These are phyloP conservation scores for Herpetotheres cachinnans DNA, from an alignment of 2,113 vertebrate species.

Conservation along the genomic window DNA sequence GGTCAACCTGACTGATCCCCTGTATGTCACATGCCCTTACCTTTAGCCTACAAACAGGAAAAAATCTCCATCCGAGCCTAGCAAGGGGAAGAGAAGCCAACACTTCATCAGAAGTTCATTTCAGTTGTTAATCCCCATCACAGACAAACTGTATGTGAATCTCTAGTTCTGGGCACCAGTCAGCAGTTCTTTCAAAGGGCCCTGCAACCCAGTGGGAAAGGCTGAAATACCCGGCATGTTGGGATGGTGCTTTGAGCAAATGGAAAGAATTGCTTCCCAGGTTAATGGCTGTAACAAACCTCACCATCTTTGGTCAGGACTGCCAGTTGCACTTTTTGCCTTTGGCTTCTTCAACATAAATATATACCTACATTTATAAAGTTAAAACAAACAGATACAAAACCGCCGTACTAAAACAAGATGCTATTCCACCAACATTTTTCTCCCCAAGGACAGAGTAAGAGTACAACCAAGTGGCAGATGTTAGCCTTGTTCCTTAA, in stretches of 20 bases:
- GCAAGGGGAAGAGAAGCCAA: not conserved
- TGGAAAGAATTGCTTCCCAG: not conserved
- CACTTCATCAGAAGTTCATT: not conserved
- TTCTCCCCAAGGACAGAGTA: not conserved
- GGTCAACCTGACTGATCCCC: not conserved
- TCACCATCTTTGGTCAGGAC: constrained; percentile 41
- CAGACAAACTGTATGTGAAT: not conserved
- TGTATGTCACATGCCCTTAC: not conserved
- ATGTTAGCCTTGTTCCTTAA: not conserved
- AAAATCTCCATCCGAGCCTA: not conserved
- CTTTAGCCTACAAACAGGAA: not conserved
- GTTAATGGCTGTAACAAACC: not conserved
- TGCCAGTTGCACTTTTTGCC: not conserved
- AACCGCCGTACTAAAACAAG: not conserved
- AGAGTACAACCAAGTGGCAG: not conserved
- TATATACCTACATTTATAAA: constrained; percentile 2
- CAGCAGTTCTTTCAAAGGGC: not conserved
- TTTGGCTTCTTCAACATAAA: constrained; percentile 28
- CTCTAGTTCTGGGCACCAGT: not conserved
- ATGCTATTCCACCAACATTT: not conserved
- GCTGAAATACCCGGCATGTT: not conserved
- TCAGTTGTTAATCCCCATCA: not conserved
- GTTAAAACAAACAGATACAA: constrained; percentile 22
- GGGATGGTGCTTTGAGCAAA: not conserved
- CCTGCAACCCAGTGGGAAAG: not conserved